phyloP scores from a whole-genome alignment of 2,888 invertebrate species.

The Andrena bicolor region DNA sequence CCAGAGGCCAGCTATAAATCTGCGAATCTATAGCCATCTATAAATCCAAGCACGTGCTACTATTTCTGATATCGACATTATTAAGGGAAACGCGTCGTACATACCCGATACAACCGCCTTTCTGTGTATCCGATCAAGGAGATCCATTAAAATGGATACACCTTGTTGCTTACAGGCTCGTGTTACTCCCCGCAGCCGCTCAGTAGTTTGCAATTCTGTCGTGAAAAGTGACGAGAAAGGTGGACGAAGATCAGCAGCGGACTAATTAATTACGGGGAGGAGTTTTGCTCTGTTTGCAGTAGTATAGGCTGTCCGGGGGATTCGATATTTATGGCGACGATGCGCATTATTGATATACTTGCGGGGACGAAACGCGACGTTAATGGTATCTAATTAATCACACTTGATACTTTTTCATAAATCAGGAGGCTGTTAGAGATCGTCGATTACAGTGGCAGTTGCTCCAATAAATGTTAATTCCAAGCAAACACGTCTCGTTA shows the following conservation, averaged over 20 bases:
- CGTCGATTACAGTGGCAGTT: conserved; percentile 19
- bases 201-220: not conserved
- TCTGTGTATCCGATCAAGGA: not conserved
- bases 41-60: conserved; percentile 57
- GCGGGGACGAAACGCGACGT: conserved; percentile 29
- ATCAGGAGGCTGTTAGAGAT: conserved; percentile 4
- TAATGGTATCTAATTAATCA: conserved; percentile 40
- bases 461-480: not conserved
- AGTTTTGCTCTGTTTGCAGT: not conserved
- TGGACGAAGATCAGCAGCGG: no score
- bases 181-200: no score
- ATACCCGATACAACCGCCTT: conserved; percentile 1
- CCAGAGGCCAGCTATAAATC: conserved; percentile 33
- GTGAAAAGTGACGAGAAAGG: conserved; percentile 2
- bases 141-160: conserved; percentile 31
- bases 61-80: conserved; percentile 47
- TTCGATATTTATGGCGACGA: conserved; percentile 29
- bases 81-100: conserved; percentile 30
- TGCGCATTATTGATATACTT: conserved; percentile 38
- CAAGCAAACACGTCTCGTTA: not conserved
- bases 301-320: not conserved
- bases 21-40: conserved; percentile 3
- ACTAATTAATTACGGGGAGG: conserved; percentile 9
- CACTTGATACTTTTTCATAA: not conserved
- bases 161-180: not conserved